Percentiles rank a stretch among this genome's conserved stretches.
phyloP scores from a whole-genome alignment of 2,888 invertebrate genomes.

The Andrena praecox region DNA sequence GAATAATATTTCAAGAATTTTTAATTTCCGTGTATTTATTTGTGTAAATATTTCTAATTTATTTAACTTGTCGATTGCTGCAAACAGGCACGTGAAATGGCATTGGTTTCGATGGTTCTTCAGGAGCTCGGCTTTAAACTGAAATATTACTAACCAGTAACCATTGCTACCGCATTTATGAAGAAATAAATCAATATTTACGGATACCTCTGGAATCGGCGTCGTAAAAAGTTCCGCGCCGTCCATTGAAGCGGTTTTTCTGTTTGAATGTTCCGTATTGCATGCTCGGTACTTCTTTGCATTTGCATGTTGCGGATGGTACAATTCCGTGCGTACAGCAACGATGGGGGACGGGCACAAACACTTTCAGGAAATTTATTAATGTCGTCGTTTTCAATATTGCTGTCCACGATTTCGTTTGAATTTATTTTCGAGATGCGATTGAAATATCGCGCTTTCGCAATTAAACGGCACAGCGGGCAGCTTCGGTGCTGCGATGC shows the following conservation, averaged over 20 bases:
- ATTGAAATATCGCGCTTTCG: background rate
- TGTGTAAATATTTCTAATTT: background rate
- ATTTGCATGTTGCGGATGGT: background rate
- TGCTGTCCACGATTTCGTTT: background rate
- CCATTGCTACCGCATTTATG: slow-evolving; percentile 7
- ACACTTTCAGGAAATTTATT: slow-evolving; percentile 14
- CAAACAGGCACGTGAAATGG: background rate
- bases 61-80: background rate
- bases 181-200: slow-evolving; percentile 44
- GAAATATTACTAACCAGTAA: background rate
- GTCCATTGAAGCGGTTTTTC: slow-evolving; percentile 20
- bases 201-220: slow-evolving; percentile 10
- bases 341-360: background rate
- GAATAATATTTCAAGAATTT: too few relatives aligned
- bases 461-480: background rate
- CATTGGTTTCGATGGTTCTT: background rate
- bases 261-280: slow-evolving; percentile 14
- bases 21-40: too few relatives aligned
- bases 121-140: background rate
- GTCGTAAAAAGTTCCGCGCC: slow-evolving; percentile 18
- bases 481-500: background rate
- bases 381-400: background rate
- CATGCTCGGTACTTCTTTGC: slow-evolving; percentile 7
- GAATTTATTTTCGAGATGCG: background rate
- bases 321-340: background rate